A percentile compares a stretch with the other conserved stretches of the same genome.
phyloP scores from a whole-genome alignment of 2,113 vertebrate species.

The Baryphthengus martii region DNA sequence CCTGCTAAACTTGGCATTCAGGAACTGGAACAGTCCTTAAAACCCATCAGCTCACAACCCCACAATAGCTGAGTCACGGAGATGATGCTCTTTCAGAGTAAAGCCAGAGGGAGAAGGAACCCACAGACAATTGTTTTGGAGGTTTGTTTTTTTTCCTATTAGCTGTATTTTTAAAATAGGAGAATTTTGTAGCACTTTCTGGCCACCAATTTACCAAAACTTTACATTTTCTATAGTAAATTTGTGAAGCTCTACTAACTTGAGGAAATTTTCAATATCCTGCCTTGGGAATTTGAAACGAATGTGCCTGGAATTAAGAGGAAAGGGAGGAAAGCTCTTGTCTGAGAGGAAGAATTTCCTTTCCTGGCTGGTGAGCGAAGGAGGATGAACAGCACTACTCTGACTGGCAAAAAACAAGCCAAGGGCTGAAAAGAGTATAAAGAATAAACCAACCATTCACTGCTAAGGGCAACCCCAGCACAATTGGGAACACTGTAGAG shows the following conservation, averaged over 20 bases:
- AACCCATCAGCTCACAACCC: background rate
- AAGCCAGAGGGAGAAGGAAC: background rate
- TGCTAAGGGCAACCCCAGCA: conserved; percentile 52
- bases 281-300: background rate
- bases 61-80: background rate
- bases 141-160: background rate
- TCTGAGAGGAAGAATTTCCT: conserved; percentile 20
- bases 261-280: background rate
- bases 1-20: background rate
- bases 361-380: background rate
- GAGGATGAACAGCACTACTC: conserved; percentile 33
- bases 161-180: background rate
- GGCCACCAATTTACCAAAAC: background rate
- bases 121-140: background rate
- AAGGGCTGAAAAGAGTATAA: background rate
- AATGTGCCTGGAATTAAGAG: conserved; percentile 31
- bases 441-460: conserved; percentile 55
- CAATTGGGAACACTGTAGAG: conserved; percentile 38
- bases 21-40: background rate
- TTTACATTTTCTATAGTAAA: background rate
- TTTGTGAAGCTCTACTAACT: background rate
- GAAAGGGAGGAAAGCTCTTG: conserved; percentile 42
- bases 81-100: background rate
- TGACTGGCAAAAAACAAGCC: conserved; percentile 39
- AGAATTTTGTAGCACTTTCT: background rate